Evolutionary conservation across 2,113 vertebrate species (phyloP).

Genomic region (Platichthys stellatus): DNA sequence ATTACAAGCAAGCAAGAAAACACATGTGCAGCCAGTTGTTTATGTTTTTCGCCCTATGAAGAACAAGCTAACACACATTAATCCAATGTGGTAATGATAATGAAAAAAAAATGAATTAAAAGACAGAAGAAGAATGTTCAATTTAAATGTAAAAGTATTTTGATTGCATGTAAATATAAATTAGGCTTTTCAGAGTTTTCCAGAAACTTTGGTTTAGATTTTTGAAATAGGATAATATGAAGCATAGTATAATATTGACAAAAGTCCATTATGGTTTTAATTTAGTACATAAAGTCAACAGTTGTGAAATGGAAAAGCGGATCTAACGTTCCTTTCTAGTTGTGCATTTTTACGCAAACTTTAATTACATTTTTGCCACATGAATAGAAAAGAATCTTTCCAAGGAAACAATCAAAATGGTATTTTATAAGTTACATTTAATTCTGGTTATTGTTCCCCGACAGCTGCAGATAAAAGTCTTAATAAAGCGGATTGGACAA

Average conservation of each 20-base stretch:
- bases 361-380: not conserved
- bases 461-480: not conserved
- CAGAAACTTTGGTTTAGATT: too few species aligned
- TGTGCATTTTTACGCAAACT: not conserved
- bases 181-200: not conserved
- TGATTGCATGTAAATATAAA: not conserved
- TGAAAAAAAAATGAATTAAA: too few species aligned
- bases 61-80: too few species aligned
- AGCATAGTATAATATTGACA: not conserved
- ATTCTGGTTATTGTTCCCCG: not conserved
- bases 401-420: not conserved
- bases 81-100: too few species aligned
- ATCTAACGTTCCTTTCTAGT: not conserved
- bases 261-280: not conserved
- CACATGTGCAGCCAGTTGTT: slow-evolving; percentile 31
- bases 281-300: not conserved
- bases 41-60: too few species aligned
- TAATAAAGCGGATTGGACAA: not conserved
- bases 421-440: not conserved
- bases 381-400: not conserved
- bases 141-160: not conserved
- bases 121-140: too few species aligned
- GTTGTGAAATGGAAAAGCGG: not conserved
- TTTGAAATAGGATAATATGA: too few species aligned
- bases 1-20: not conserved